Evolutionary conservation across 1,140 invertebrate genomes (phyloP), one percentile per base, ranked within the genome.

Genomic region (Bombus sibiricus): DNA sequence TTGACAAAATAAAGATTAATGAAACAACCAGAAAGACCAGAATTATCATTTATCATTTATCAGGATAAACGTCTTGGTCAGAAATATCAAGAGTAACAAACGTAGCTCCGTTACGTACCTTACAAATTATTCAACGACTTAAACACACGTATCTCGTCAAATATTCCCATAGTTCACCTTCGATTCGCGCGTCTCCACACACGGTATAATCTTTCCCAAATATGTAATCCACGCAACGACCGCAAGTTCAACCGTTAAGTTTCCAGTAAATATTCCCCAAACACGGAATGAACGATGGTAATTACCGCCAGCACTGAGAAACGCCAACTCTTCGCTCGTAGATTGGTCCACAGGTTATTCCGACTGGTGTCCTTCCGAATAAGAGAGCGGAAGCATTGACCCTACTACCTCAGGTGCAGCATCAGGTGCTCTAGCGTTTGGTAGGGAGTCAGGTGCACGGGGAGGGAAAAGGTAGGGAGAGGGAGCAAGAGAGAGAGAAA

Each of bases 301-400:
- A 77, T 77, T 62, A 64, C 18, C 75, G 12, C 0, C 57, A 10
- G 18, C 37, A 8, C 47, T 57, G 28, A 39, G 6, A 28, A 39
- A 77, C 25, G 32, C 8, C 28, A 39, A 76, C 74, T 8, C 28
- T 13, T 74, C 18, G 18, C 6, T 47, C 22, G 15, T 22, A 12
- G 59, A 13, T n/a, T 47, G 22, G 43, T 15, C 10, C 28, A 28
- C n/a, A 32, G 53, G 15, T 59, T 39, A 28, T 43, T 47, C 77
- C 12, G 15, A 22, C 64, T 68, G 43, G 28, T 71, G 10, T 18
- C 32, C 53, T 41, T n/a, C 18, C 47, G 13, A 57, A 37, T 43
- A 41, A 1, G 66, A 15, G 41, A 83, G 83, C 76, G 64, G 53
- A 84, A 84, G 76, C 83, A n/a, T 80, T 89, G 74, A 88, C 74